Evolutionary conservation across 30 jellyfish, hydroid and myxozoan genomes (phyloP).

Genomic region (Nemopilema nomurai): DNA sequence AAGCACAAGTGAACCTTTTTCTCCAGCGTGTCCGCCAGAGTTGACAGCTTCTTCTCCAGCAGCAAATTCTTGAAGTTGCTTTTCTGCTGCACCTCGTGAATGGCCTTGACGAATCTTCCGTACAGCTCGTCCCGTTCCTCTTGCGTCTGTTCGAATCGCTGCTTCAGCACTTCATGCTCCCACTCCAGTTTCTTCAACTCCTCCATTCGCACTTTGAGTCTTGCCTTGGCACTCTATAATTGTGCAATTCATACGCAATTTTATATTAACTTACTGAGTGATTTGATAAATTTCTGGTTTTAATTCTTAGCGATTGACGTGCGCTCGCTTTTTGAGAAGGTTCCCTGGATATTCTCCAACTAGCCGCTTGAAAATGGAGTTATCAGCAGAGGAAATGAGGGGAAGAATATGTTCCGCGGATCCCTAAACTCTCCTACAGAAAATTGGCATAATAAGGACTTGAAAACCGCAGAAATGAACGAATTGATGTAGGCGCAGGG

Average conservation of each 20-base stretch:
- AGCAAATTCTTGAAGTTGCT: slow-evolving; percentile 93
- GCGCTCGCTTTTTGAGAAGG: too few species aligned
- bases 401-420: too few species aligned
- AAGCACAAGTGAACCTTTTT: slow-evolving; percentile 71
- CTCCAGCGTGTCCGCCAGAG: slow-evolving; percentile 93
- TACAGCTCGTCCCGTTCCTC: slow-evolving; percentile 92
- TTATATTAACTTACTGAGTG: not conserved
- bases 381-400: too few species aligned
- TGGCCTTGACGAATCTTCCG: slow-evolving; percentile 88
- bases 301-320: too few species aligned
- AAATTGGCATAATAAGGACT: too few species aligned
- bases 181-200: slow-evolving; percentile 91
- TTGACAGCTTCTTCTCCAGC: slow-evolving; percentile 86
- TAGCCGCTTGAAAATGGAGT: too few species aligned
- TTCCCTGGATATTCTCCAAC: too few species aligned
- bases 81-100: slow-evolving; percentile 98
- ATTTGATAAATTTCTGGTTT: too few species aligned
- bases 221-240: slow-evolving; percentile 88
- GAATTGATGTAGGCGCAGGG: too few species aligned
- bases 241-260: not conserved
- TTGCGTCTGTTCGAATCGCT: slow-evolving; percentile 93
- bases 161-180: slow-evolving; percentile 98
- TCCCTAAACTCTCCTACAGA: too few species aligned
- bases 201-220: slow-evolving; percentile 90
- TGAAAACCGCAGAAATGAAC: too few species aligned